Evolutionary conservation across 1,140 invertebrate genomes (phyloP).

Genomic region (Araneus ventricosus): DNA sequence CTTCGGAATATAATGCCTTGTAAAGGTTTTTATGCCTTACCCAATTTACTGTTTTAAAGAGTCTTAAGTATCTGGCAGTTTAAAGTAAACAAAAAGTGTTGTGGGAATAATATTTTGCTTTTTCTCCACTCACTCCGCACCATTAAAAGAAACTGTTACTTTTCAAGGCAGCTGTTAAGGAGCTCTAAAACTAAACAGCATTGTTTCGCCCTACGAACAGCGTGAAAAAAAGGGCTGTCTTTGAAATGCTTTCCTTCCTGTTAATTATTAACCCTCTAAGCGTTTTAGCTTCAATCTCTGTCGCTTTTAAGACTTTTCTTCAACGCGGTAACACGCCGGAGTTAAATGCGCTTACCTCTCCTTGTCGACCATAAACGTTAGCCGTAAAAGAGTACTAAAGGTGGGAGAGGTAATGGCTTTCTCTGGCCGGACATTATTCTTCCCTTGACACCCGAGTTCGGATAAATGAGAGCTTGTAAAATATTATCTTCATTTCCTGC

Average conservation of each 20-base stretch:
- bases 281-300: conserved; percentile 12
- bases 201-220: not conserved
- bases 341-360: conserved; percentile 7
- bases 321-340: not conserved
- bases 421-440: conserved; percentile 16
- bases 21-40: no score
- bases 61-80: no score
- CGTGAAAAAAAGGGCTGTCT: not conserved
- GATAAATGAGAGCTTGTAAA: conserved; percentile 48
- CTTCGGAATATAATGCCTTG: no score
- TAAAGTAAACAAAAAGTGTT: no score
- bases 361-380: conserved; percentile 31
- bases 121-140: not conserved
- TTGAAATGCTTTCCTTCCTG: not conserved
- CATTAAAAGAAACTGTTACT: not conserved
- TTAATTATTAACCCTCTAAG: conserved; percentile 43
- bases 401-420: conserved; percentile 28
- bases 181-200: not conserved
- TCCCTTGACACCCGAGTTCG: conserved; percentile 31
- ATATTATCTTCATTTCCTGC: conserved; percentile 41
- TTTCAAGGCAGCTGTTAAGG: not conserved
- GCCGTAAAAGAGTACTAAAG: conserved; percentile 50
- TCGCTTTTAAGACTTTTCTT: conserved; percentile 20
- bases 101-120: no score
- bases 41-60: no score